Conservation (phyloP, 1,140 invertebrate species). For the Drosophila willistoni region DNA sequence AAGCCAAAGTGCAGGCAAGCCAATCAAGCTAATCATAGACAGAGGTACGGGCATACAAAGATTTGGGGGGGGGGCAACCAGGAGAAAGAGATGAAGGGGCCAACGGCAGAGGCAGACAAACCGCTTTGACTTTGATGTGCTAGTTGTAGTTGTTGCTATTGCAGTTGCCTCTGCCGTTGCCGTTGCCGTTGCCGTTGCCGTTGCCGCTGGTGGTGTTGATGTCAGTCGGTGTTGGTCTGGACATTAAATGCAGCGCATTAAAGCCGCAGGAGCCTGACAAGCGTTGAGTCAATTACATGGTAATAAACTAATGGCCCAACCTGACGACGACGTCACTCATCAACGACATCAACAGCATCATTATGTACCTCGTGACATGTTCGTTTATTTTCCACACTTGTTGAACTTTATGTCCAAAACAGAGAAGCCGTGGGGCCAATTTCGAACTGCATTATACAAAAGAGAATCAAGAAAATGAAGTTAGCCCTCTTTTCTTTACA, state of each 20-base stretch:
- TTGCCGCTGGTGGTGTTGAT: slow-evolving; percentile 22
- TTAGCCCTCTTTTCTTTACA: too few relatives aligned
- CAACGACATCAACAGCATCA: slow-evolving; percentile 40
- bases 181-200: slow-evolving; percentile 26
- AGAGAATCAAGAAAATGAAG: too few relatives aligned
- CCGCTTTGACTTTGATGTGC: slow-evolving; percentile 72
- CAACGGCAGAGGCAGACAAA: slow-evolving; percentile 31
- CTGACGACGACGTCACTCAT: slow-evolving; percentile 42
- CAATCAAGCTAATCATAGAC: slow-evolving; percentile 69
- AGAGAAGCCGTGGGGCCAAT: background rate
- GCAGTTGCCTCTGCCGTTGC: slow-evolving; percentile 11
- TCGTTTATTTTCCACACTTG: slow-evolving; percentile 67
- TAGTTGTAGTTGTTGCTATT: slow-evolving; percentile 41
- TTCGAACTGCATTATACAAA: too few relatives aligned
- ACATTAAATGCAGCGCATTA: slow-evolving; percentile 78
- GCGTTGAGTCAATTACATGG: slow-evolving; percentile 80
- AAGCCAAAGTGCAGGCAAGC: slow-evolving; percentile 56
- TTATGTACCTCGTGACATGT: slow-evolving; percentile 48
- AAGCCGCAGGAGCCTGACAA: slow-evolving; percentile 77
- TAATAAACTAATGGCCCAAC: slow-evolving; percentile 74
- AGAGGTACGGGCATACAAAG: background rate
- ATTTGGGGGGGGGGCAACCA: background rate
- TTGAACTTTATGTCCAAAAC: slow-evolving; percentile 61
- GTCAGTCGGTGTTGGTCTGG: slow-evolving; percentile 45
- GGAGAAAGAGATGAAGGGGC: background rate